Base-by-base conservation (phyloP, 37 sponge, comb jelly and placozoan species). In the Haliclona indistincta region DNA sequence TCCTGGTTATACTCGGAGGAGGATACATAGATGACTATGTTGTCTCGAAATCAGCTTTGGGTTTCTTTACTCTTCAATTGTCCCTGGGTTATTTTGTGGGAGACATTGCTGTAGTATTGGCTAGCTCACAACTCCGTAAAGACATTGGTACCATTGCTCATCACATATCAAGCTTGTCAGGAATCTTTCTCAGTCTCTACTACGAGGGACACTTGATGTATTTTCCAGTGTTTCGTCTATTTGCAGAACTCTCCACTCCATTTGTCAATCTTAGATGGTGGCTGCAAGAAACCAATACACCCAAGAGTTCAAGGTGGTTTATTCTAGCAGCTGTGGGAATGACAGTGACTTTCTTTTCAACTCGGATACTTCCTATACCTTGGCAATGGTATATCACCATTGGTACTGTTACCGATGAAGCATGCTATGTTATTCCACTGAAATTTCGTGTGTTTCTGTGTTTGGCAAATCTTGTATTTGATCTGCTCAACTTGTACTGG, bases 401-500 rank as follows among this genome's bases (percentile, higher is more conserved):
- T 47, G 10, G 13, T 47, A 15, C 15, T 17, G 51, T 47, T 10
- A 47, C 51, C 10, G n/a, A n/a, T n/a, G n/a, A n/a, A n/a, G n/a
- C n/a, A n/a, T n/a, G n/a, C n/a, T n/a, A n/a, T n/a, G n/a, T n/a
- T n/a, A n/a, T n/a, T n/a, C 51, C 51, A 17, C 51, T 47, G 15
- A 17, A 47, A 17, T 17, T 47, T 15, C 10, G 51, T 10, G 15
- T 47, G 13, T 47, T 10, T 10, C 13, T 47, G 10, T 10, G 10
- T 47, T 17, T 47, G 10, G 51, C 51, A 47, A 17, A 76, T 35
- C 15, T 38, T 0, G 54, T 64, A 4, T 85, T 90, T 56, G 91
- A 90, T 49, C 1, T 85, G 1, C 72, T 90, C 35, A 90, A 90
- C 63, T 2, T 90, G 0, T 71, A 43, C 69, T 90, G 91, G 91